Evolutionary conservation across 2,113 vertebrate species (phyloP), one percentile per base, ranked within the genome.

Genomic region (Atlantisia rogersi): DNA sequence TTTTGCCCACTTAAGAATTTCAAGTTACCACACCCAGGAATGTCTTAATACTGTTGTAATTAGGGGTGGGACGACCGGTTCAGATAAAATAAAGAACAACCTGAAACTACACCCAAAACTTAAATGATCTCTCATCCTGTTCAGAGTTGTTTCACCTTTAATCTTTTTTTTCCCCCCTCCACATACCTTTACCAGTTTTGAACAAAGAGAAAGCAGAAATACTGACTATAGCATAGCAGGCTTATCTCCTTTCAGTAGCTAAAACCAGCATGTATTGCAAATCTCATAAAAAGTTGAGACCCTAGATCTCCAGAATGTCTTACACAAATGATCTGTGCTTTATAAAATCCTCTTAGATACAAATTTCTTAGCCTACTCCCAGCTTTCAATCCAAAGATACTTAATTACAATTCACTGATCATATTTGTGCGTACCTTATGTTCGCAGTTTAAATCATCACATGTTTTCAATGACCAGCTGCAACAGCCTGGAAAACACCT

Each of bases 71-170:
- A 96, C 79, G 83, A 77, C 88, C 39, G 16, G 86, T 83, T 95
- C 93, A 94, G 93, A 97, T 96, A 95, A 96, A 96, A 94, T 92
- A 94, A 93, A 94, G 76, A 96, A 95, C 91, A 95, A 92, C 88
- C 50, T 87, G 95, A 94, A 96, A 93, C 94, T 96, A 95, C 94
- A 95, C 94, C 91, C 90, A 85, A 97, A 92, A 97, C 77, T 93
- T 74, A 85, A 55, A 90, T 39, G 29, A 93, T 79, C 50, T 95
- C 83, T 92, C 88, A 84, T 84, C 82, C 75, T 93, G 74, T 71
- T 65, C 40, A 73, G 44, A 71, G 70, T 60, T 87, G 64, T 94
- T 86, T 79, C 39, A 48, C 48, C 77, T 93, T 88, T 93, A 82
- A 88, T 83, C 65, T 77, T 50, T 50, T 50, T 78, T 74, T 50